Base-by-base conservation (phyloP, 2,113 vertebrate species). In the Chamaetylas fuelleborni region DNA sequence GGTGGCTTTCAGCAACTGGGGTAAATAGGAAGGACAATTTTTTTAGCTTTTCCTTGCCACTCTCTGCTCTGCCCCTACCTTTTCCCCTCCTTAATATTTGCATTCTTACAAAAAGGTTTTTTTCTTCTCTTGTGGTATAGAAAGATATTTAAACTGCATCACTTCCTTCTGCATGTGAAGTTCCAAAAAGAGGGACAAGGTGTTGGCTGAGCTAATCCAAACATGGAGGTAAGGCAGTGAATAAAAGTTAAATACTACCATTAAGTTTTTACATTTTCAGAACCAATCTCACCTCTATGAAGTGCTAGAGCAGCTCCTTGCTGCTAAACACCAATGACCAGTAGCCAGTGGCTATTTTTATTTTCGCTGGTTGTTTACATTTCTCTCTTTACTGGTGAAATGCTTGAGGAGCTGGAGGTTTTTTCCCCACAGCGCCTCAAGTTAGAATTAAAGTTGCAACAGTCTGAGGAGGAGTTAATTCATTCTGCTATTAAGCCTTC, bases 401-500 rank as follows among this genome's bases (percentile, higher is more conserved):
- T 85, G 34, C 38, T 40, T 34, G 73, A 77, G 69, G 82, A 92
- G 66, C 17, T 4, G 2, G 29, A 81, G 79, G 6, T 5, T 86
- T 96, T 76, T 74, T 11, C 50, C 81, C 62, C 45, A 29, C 86
- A 74, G 40, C 17, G 90, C 95, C 96, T 96, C 70, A 29, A 97
- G 96, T 87, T 81, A 96, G 87, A 97, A 97, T 96, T 96, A 94
- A 93, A 90, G 93, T 96, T 96, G 93, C 81, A 97, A 87, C 94
- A 86, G 57, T 64, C 81, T 72, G 93, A 93, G 85, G 85, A 93
- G 95, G 92, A 97, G 94, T 95, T 97, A 97, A 97, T 98, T 98
- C 82, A 96, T 95, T 97, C 94, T 95, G 76, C 72, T 94, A 76
- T 95, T 86, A 94, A 97, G 95, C 91, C 95, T 94, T 95, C 83